Percentiles rank a stretch among this genome's conserved stretches.
Evolutionary conservation across 2,888 invertebrate species (phyloP).

Genomic region (Deroplatys truncata): DNA sequence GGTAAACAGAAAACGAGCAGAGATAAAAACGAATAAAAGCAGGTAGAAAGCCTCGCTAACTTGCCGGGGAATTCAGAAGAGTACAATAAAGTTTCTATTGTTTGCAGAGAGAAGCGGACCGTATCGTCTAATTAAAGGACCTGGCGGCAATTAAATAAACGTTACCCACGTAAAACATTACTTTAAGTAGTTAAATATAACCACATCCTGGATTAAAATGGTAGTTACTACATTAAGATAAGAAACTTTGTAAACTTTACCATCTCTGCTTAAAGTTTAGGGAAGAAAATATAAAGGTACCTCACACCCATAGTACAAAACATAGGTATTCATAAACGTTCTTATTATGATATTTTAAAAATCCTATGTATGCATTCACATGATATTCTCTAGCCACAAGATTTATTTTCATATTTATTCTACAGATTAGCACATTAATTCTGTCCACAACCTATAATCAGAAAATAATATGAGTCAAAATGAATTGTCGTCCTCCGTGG

Average conservation of each 20-base stretch:
- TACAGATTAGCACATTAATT: no score
- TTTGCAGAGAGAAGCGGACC: neutral
- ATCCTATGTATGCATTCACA: no score
- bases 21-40: neutral
- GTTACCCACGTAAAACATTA: neutral
- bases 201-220: neutral
- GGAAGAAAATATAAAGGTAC: no score
- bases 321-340: no score
- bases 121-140: neutral
- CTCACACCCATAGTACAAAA: no score
- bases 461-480: no score
- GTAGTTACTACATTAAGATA: neutral
- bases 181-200: neutral
- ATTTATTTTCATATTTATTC: no score
- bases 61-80: neutral
- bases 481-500: no score
- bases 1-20: neutral
- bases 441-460: no score
- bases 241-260: neutral
- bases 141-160: neutral
- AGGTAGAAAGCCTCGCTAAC: neutral
- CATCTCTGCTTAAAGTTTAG: neutral
- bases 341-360: no score
- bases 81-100: neutral
- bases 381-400: no score